These are phyloP conservation scores for Pyrrhia umbra DNA, from an alignment of 2,888 invertebrate species.

Conservation along the genomic window DNA sequence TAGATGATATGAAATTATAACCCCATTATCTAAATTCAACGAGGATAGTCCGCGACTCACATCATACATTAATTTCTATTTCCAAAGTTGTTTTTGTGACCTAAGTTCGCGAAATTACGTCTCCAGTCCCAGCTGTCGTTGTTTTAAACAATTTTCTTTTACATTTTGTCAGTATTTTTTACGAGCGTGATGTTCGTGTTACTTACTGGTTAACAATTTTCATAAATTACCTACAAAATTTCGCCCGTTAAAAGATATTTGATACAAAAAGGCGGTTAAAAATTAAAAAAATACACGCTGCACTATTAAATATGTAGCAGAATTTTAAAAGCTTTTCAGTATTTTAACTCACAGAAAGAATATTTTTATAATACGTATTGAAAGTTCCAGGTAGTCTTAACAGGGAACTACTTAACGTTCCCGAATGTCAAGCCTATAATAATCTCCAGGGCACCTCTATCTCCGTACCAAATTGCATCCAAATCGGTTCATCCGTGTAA, in stretches of 20 bases:
- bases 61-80: constrained; percentile 65
- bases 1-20: constrained; percentile 31
- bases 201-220: constrained; percentile 63
- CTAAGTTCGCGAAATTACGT: constrained; percentile 65
- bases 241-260: constrained; percentile 43
- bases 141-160: constrained; percentile 74
- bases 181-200: constrained; percentile 60
- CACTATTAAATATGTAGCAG: constrained; percentile 23
- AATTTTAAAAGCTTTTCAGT: constrained; percentile 8
- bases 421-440: no score
- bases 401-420: no score
- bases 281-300: constrained; percentile 17
- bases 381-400: no score
- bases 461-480: no score
- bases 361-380: not conserved
- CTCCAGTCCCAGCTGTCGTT: constrained; percentile 69
- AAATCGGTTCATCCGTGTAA: no score
- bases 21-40: constrained; percentile 45
- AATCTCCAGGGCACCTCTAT: no score
- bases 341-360: not conserved
- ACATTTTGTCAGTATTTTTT: constrained; percentile 69
- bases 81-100: constrained; percentile 68
- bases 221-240: constrained; percentile 55
- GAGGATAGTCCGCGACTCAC: constrained; percentile 39
- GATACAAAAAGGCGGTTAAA: constrained; percentile 20